Percentiles rank a stretch among this genome's conserved stretches.
phyloP scores from a whole-genome alignment of 1,140 invertebrate species.

The Euschistus heros region DNA sequence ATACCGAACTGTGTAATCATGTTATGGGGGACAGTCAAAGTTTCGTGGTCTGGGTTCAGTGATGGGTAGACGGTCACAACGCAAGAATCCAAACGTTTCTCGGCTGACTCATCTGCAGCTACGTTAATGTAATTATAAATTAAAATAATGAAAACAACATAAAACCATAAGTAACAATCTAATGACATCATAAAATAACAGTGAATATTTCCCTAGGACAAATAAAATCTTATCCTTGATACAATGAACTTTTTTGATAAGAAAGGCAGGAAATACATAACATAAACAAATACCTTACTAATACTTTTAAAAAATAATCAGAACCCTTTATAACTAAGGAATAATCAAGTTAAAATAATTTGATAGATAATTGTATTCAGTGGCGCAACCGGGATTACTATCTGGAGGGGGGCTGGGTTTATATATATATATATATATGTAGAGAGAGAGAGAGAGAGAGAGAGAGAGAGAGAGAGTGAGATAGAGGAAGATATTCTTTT shows the following conservation, averaged over 20 bases:
- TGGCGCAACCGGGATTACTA: too few species aligned
- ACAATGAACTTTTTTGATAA: background rate
- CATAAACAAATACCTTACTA: too few species aligned
- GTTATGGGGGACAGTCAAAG: conserved; percentile 61
- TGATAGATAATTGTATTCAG: too few species aligned
- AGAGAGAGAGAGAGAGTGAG: too few species aligned
- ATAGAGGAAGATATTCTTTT: too few species aligned
- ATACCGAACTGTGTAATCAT: conserved; percentile 61
- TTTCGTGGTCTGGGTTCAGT: conserved; percentile 88
- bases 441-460: too few species aligned
- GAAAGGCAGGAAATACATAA: too few species aligned
- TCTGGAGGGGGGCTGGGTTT: too few species aligned
- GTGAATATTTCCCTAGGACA: background rate
- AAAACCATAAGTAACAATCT: background rate
- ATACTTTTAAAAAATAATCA: background rate
- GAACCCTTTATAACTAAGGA: background rate
- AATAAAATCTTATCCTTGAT: background rate
- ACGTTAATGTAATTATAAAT: background rate
- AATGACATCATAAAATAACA: background rate
- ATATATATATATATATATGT: too few species aligned
- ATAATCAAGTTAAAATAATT: background rate
- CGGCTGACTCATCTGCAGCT: background rate
- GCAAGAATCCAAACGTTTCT: conserved; percentile 69
- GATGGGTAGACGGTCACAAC: conserved; percentile 84
- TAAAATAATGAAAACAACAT: background rate